Evolutionary conservation across 2,888 invertebrate species (phyloP).

Genomic region (Torymus aiolomorphi): DNA sequence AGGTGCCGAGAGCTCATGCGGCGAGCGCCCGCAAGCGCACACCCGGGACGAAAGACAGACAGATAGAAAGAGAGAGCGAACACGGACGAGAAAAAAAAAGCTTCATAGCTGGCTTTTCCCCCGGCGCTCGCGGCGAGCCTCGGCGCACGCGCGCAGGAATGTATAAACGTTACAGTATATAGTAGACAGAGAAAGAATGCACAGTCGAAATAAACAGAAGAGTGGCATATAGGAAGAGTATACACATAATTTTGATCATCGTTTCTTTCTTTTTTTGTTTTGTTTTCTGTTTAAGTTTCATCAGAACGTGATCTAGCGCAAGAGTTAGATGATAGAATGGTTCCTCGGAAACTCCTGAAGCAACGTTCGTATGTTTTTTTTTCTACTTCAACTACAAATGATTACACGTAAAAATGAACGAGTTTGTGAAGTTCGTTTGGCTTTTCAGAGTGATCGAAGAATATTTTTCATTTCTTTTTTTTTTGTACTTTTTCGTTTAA

Average conservation of each 20-base stretch:
- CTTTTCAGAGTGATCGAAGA: constrained; percentile 37
- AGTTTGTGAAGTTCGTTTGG: constrained; percentile 16
- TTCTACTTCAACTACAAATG: not conserved
- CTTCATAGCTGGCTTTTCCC: not conserved
- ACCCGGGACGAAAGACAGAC: too few relatives aligned
- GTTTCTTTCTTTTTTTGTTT: not conserved
- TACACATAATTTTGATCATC: constrained; percentile 16
- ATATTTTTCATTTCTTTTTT: not conserved
- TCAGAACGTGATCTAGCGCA: too few relatives aligned
- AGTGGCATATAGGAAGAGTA: constrained; percentile 28
- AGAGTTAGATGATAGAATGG: not conserved
- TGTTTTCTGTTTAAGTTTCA: not conserved
- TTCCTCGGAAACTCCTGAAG: constrained; percentile 34
- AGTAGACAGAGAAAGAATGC: constrained; percentile 32
- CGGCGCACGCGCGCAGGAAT: not conserved
- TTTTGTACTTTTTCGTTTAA: too few relatives aligned
- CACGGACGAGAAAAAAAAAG: not conserved
- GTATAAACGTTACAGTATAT: constrained; percentile 22
- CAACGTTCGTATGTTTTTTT: too few relatives aligned
- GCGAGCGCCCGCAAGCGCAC: constrained; percentile 8
- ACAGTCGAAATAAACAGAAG: constrained; percentile 42
- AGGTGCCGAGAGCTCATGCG: constrained; percentile 2
- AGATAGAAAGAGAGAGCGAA: too few relatives aligned
- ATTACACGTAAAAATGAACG: constrained; percentile 13
- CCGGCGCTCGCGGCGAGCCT: constrained; percentile 22